Evolutionary conservation across 1,140 invertebrate species (phyloP).

Genomic region (Chymomyza costata): DNA sequence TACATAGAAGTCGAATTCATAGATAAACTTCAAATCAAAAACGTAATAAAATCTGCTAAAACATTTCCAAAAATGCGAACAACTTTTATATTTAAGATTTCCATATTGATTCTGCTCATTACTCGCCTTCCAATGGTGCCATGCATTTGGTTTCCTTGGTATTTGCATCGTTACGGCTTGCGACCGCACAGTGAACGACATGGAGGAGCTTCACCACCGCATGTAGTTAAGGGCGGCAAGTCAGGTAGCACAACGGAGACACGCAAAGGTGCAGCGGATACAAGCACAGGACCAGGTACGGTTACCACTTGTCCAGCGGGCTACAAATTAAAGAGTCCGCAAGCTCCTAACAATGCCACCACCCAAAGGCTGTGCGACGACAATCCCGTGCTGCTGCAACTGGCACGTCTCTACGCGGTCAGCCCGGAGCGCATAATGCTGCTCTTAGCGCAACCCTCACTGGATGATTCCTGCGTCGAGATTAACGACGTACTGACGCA

Average conservation of each 20-base stretch:
- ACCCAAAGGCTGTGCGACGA: conserved; percentile 44
- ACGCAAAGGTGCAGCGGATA: neutral
- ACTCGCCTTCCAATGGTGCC: no score
- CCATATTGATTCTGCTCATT: no score
- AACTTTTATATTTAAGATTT: no score
- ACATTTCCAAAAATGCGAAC: no score
- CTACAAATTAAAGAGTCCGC: conserved; percentile 23
- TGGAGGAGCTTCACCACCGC: neutral
- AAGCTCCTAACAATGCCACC: neutral
- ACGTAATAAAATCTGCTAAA: no score
- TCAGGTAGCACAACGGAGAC: neutral
- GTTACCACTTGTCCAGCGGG: conserved; percentile 44
- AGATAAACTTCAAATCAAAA: no score
- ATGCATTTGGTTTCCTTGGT: conserved; percentile 59
- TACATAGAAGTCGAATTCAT: no score
- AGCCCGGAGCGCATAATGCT: conserved; percentile 68
- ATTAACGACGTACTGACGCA: conserved; percentile 40
- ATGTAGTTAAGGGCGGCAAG: neutral
- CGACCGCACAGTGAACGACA: conserved; percentile 23
- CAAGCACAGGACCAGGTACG: neutral
- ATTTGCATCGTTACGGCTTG: conserved; percentile 46
- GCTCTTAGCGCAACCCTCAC: conserved; percentile 42
- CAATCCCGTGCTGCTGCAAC: conserved; percentile 58
- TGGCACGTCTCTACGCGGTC: conserved; percentile 58
- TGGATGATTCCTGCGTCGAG: conserved; percentile 38